These are phyloP conservation scores for Tupaia tana DNA, from an alignment of 2,113 vertebrate species.

Conservation along the genomic window DNA sequence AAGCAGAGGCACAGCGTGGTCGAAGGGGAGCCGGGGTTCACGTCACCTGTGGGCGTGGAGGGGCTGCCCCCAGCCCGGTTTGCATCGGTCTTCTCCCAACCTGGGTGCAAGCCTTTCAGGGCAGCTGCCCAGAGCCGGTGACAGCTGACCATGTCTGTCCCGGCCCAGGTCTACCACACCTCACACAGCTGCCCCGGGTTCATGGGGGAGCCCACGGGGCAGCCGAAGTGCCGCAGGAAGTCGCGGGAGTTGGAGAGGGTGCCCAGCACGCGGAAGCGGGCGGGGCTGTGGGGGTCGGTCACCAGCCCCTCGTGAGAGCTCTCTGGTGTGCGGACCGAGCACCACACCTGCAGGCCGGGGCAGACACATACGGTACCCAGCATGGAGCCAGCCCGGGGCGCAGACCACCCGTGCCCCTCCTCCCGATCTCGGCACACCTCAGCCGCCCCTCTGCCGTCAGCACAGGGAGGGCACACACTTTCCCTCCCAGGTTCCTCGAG, in stretches of 20 bases:
- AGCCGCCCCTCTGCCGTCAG: neutral
- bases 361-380: conserved; percentile 69
- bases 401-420: neutral
- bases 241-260: conserved; percentile 98
- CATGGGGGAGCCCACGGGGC: conserved; percentile 94
- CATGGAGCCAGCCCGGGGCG: neutral
- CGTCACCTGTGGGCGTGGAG: neutral
- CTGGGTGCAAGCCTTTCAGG: neutral
- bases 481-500: neutral
- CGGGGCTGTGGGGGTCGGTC: conserved; percentile 97
- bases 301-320: conserved; percentile 98
- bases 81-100: conserved; percentile 22
- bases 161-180: conserved; percentile 92
- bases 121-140: neutral
- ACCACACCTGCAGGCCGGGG: conserved; percentile 93
- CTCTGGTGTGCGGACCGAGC: conserved; percentile 96
- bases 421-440: too few species aligned
- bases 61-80: neutral
- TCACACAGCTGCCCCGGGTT: conserved; percentile 96
- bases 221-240: conserved; percentile 94
- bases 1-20: conserved; percentile 68
- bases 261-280: conserved; percentile 95
- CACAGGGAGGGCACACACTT: neutral
- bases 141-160: neutral
- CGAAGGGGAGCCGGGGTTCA: neutral